phyloP scores from a whole-genome alignment of 2,113 vertebrate species.

The Nicator chloris region DNA sequence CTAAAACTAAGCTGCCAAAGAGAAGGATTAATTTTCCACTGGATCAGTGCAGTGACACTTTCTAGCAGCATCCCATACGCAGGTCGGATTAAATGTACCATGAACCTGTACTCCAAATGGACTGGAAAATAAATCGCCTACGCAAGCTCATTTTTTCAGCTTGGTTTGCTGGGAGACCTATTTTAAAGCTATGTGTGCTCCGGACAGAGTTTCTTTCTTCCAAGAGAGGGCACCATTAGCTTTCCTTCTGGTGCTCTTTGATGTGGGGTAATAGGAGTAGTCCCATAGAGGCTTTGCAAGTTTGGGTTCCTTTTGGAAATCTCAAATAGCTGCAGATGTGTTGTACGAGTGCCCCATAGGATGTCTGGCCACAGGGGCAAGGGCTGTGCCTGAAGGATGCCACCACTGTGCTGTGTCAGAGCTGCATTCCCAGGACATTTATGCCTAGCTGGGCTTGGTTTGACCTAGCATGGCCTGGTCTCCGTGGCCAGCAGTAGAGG shows the following conservation, averaged over 20 bases:
- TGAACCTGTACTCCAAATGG: neutral
- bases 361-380: neutral
- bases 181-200: neutral
- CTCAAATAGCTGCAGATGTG: neutral
- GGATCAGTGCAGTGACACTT: neutral
- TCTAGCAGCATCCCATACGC: neutral
- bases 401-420: neutral
- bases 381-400: neutral
- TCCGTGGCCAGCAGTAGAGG: accelerated
- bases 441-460: neutral
- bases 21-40: neutral
- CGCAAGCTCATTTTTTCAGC: neutral
- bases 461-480: neutral
- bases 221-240: slow-evolving; percentile 37
- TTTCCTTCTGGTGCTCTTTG: neutral
- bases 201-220: neutral
- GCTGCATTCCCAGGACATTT: neutral
- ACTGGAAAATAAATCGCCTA: neutral
- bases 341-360: accelerated
- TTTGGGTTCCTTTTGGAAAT: neutral
- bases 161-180: neutral
- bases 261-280: neutral
- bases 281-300: neutral
- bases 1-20: neutral
- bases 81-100: neutral